Evolutionary conservation across 1,140 invertebrate genomes (phyloP), one percentile per base, ranked within the genome.

Genomic region (Tenebrio molitor): DNA sequence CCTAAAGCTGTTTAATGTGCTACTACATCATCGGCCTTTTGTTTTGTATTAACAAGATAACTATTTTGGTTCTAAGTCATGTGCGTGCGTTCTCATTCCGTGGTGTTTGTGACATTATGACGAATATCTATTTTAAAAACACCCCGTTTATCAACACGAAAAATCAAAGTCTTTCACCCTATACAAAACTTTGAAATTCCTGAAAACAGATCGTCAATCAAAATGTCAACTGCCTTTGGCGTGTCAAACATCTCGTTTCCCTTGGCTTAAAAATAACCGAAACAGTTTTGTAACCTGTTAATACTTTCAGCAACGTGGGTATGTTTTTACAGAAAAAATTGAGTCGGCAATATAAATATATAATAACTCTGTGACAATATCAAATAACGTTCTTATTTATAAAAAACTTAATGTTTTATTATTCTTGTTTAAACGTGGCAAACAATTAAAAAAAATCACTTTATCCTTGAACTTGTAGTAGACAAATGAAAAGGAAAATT

Each of bases 191-290:
- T 68, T 69, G 70, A 67, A 74, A 72, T 71, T 69, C 67, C 66
- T 53, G 69, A 72, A 76, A 76, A 76, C 68, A 71, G 72, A 72
- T 76, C 75, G 75, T 76, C 75, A 76, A 76, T 76, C 75, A 76
- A 74, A 74, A 73, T 74, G 75, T 76, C 75, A 74, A 50, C 64
- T 70, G 63, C 68, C 58, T 73, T 53, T 67, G 64, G 72, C 64
- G 72, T 71, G 74, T 76, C 71, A 76, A 71, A 71, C 39, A 64
- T 64, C 34, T 64, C 36, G 53, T 34, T 64, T 58, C 19, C 29
- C 33, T 41, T 46, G 33, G 33, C 33, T 50, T 36, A 69, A 69
- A 39, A 33, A 50, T 50, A 46, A 69, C 41, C 21, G 16, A 69
- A 69, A 33, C 44, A 44, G 42, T 69, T 69, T 69, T 53, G 41